Evolutionary conservation across 2,797 vertebrate species (phyloP).

Genomic region (Austrolebias charrua): DNA sequence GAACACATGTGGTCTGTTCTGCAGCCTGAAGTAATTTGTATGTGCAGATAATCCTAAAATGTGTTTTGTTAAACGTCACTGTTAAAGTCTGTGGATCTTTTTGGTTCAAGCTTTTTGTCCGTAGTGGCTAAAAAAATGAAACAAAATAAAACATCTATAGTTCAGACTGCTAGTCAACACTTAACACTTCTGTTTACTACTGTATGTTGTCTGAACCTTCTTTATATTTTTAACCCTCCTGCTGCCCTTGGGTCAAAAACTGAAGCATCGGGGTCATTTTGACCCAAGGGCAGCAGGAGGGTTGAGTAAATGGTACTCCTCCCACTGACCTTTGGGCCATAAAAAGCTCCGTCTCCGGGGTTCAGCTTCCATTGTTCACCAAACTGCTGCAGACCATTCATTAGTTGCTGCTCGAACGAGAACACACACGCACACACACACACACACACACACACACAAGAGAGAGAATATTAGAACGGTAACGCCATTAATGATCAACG

Average conservation of each 20-base stretch:
- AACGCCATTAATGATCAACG: constrained; percentile 5
- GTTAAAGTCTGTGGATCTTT: not conserved
- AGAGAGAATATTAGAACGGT: constrained; percentile 1
- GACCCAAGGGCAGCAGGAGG: too few species aligned
- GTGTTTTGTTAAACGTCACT: not conserved
- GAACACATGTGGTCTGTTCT: too few species aligned
- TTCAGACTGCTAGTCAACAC: not conserved
- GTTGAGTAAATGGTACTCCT: not conserved
- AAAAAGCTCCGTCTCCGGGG: constrained; percentile 91
- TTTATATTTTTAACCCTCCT: not conserved
- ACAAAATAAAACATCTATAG: too few species aligned
- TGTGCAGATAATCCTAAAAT: too few species aligned
- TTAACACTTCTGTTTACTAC: too few species aligned
- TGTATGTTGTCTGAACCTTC: too few species aligned
- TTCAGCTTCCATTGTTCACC: constrained; percentile 88
- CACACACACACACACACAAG: constrained; percentile 35
- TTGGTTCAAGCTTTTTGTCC: not conserved
- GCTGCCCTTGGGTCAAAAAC: too few species aligned
- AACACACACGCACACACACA: constrained; percentile 37
- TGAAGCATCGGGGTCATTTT: too few species aligned
- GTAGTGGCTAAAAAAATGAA: not conserved
- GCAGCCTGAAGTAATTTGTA: too few species aligned
- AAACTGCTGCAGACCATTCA: constrained; percentile 83
- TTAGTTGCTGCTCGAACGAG: constrained; percentile 76
- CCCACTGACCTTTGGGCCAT: constrained; percentile 89